Evolutionary conservation across 2,113 vertebrate species (phyloP).

Genomic region (Aspiorhynchus laticeps): DNA sequence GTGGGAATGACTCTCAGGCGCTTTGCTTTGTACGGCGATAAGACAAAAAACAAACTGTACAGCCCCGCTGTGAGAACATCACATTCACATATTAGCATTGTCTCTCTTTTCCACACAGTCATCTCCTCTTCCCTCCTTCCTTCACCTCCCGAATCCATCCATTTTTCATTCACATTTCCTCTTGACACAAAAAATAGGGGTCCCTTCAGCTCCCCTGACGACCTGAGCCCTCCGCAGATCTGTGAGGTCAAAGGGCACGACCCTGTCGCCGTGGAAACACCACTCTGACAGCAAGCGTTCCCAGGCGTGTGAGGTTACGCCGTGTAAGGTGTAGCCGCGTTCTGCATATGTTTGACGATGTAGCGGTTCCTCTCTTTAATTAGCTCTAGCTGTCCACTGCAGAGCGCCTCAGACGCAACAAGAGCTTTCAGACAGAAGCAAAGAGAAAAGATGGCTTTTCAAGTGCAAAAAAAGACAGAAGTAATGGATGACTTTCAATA

Average conservation of each 20-base stretch:
- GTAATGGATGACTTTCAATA: conserved; percentile 10
- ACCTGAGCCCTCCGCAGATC: conserved; percentile 55
- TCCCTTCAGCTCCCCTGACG: conserved; percentile 43
- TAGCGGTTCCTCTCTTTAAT: conserved; percentile 33
- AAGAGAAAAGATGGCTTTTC: not conserved
- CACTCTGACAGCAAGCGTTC: conserved; percentile 62
- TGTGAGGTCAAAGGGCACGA: conserved; percentile 67
- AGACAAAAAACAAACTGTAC: conserved; percentile 60
- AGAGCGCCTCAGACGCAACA: not conserved
- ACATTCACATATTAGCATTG: conserved; percentile 70
- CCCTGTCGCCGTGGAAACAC: conserved; percentile 67
- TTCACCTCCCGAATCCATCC: conserved; percentile 49
- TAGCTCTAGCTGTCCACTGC: conserved; percentile 36
- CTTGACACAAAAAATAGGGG: conserved; percentile 46
- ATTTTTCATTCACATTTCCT: conserved; percentile 59
- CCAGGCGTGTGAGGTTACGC: conserved; percentile 41
- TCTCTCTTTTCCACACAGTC: conserved; percentile 12
- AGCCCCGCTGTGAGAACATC: conserved; percentile 48
- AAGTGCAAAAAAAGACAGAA: not conserved
- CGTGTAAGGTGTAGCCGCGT: conserved; percentile 13
- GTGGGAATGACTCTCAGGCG: not conserved
- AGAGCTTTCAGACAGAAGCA: not conserved
- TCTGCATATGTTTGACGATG: conserved; percentile 7
- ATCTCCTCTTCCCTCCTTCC: conserved; percentile 1
- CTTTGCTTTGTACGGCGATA: not conserved